Base-by-base conservation (phyloP, 2,113 vertebrate species). In the Oceanodroma tethys region DNA sequence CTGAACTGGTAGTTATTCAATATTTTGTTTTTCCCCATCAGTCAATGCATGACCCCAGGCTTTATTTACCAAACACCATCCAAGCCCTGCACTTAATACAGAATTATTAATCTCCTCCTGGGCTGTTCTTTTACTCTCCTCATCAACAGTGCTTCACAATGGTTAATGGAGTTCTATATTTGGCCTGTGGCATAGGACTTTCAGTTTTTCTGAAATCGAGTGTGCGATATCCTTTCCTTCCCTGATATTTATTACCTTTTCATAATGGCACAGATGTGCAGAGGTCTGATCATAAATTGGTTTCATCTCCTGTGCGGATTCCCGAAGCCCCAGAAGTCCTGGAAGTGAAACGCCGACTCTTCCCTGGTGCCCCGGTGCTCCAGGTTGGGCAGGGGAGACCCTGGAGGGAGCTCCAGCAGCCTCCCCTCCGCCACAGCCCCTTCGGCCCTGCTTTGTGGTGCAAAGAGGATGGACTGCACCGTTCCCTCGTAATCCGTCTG, bases 31-130 rank as follows among this genome's bases (percentile, higher is more conserved):
- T 95, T 72, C 68, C 25, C 81, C 86, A 94, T 95, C 88, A 95
- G 81, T 97, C 94, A 97, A 56, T 93, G 86, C 83, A 91, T 94
- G 93, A 96, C 97, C 95, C n/a, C 81, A 93, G 96, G 96, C 95
- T 94, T 96, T 97, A 95, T 97, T 97, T 97, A 97, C 94, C 91
- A 97, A 97, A 95, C 86, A 89, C 94, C 94, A 94, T 94, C 94
- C 94, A 94, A 97, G 66, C 91, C 68, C 91, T 97, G 94, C 93
- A 95, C 91, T 97, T 97, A 97, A 97, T 97, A 97, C 73, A 95
- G 96, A 97, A 97, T 95, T 97, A 96, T 97, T 97, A 97, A 97
- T 97, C 97, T 97, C 88, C 97, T 97, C 83, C 91, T 95, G 88
- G 97, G 96, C 91, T 97, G 81, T 94, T 94, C 93, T 96, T 96